Base-by-base conservation (phyloP, 2,888 invertebrate genomes). In the Protodeltote pygarga region DNA sequence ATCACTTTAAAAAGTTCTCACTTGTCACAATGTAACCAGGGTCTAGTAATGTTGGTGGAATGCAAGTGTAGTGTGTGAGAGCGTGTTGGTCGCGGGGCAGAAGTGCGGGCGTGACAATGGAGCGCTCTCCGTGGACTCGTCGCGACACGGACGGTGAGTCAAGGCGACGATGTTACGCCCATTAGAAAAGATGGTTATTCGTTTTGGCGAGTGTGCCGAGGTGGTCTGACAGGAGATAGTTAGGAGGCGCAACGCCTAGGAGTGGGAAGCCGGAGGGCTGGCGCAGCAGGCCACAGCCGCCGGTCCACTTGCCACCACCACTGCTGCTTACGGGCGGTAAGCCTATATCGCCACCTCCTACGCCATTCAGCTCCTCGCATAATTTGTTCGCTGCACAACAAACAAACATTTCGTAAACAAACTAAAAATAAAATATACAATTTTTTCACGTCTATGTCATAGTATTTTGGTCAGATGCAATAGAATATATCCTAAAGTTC, bases 181-280 rank as follows among this genome's bases (percentile, higher is more conserved):
- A 92, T 93, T 94, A 94, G 89, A 94, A 94, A 80, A 94, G 90
- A 84, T 94, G 94, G 83, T 94, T 94, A 81, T 94, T 94, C 62
- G 93, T 87, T 76, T 93, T 92, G 40, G 93, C 90, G 50, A 93
- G 89, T 9, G 93, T 93, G 60, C 94, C 94, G 58, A 94, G 87
- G 70, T 94, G 94, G 77, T 94, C 94, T 14, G 94, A 93, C 41
- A 94, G 87, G 27, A 94, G 88, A 73, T 94, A 94, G 70, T 93
- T 93, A 52, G 93, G 93, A 5, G 93, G 93, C 23, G 93, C 92
- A 24, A 93, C 93, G 27, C 93, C 92, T 32, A 94, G 86, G 33
- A 93, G 85, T 59, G 92, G 94, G 85, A 92, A 95, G 74, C 93
- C 94, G 27, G 92, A 93, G 58, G 89, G 93, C 84, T 93, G 89